Conservation (phyloP, 2,113 vertebrate genomes). For the Periophthalmus modestus region DNA sequence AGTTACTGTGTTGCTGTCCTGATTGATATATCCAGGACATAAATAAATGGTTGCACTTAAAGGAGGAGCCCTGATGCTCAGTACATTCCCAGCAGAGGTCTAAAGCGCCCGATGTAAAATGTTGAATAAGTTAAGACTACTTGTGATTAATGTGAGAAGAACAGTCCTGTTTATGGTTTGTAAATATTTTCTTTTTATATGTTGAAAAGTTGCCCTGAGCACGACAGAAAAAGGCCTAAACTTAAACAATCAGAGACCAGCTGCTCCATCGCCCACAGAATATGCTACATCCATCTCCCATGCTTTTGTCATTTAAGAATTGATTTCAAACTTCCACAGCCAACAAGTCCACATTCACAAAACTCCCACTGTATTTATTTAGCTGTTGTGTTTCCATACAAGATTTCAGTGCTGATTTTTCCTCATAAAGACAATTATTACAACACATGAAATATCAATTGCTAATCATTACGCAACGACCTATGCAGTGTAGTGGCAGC, state of each 20-base stretch:
- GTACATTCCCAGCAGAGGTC: conserved; percentile 70
- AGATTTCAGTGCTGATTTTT: neutral
- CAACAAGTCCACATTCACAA: conserved; percentile 31
- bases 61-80: conserved; percentile 64
- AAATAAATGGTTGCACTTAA: conserved; percentile 74
- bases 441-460: neutral
- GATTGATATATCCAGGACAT: conserved; percentile 52
- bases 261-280: conserved; percentile 62
- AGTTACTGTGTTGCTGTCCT: conserved; percentile 67
- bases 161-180: conserved; percentile 75
- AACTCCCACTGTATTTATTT: neutral
- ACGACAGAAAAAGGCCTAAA: conserved; percentile 61
- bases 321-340: conserved; percentile 32
- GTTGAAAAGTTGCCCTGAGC: conserved; percentile 62
- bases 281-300: conserved; percentile 62
- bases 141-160: conserved; percentile 75
- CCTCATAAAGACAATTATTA: neutral
- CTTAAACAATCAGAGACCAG: conserved; percentile 72
- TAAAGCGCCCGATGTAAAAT: conserved; percentile 73
- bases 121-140: conserved; percentile 71
- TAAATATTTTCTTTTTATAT: conserved; percentile 71
- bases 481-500: neutral
- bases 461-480: neutral
- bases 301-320: conserved; percentile 52
- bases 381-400: neutral